Conservation (phyloP, 2,113 vertebrate species). For the Rhabdomys dilectus region DNA sequence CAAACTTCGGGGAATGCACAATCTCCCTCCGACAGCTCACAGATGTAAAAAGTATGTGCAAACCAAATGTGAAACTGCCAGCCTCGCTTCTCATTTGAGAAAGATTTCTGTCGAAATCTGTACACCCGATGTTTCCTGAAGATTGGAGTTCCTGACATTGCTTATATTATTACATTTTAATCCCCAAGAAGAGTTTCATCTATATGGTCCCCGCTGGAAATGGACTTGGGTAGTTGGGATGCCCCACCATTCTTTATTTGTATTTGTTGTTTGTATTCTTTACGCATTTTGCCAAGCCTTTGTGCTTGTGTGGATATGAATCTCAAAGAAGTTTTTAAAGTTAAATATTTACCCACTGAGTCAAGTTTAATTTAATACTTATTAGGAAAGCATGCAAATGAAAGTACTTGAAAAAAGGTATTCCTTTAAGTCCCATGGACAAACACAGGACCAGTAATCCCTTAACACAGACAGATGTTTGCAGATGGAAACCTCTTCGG, state of each 20-base stretch:
- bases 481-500: constrained; percentile 9
- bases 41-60: neutral
- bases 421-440: neutral
- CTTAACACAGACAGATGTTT: constrained; percentile 14
- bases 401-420: neutral
- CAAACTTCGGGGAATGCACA: neutral
- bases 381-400: neutral
- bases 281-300: constrained; percentile 19
- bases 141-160: neutral
- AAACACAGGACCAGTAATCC: neutral
- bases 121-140: neutral
- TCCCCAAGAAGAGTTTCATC: neutral
- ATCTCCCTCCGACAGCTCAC: neutral
- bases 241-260: neutral
- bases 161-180: neutral
- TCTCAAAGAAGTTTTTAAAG: constrained; percentile 12
- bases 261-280: neutral
- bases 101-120: constrained; percentile 12
- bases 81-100: constrained; percentile 35
- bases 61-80: neutral
- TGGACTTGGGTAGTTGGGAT: neutral
- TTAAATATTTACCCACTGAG: constrained; percentile 13
- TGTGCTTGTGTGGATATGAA: neutral
- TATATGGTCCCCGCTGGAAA: neutral
- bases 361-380: constrained; percentile 29